Evolutionary conservation across 92 coral and sea anemone species (phyloP).

Genomic region (Phenganax subtilis): DNA sequence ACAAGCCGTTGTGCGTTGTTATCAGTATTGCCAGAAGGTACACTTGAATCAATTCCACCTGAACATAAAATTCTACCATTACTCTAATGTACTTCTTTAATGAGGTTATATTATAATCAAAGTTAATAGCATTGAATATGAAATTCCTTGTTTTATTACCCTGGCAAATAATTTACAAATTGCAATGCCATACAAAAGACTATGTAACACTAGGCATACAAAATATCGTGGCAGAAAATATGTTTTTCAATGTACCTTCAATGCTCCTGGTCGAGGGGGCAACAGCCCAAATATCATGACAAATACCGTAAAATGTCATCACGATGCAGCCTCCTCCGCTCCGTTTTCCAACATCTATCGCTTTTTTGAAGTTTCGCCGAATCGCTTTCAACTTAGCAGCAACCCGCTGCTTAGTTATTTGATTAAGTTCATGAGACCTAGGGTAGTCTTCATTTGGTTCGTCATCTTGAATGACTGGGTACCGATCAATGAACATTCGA

Average conservation of each 20-base stretch:
- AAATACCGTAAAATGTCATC: not conserved
- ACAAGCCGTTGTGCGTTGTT: not conserved
- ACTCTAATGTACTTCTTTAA: no score
- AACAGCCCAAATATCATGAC: not conserved
- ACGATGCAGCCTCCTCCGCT: not conserved
- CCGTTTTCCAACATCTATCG: not conserved
- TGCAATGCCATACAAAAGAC: not conserved
- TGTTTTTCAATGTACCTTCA: not conserved
- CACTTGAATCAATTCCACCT: constrained; percentile 4
- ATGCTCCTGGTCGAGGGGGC: constrained; percentile 6
- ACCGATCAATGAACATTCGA: not conserved
- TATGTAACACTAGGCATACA: not conserved
- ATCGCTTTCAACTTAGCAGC: not conserved
- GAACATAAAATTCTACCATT: not conserved
- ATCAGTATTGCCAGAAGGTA: not conserved
- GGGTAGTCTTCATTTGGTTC: not conserved
- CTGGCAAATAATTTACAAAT: not conserved
- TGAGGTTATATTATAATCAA: no score
- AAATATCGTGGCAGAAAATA: not conserved
- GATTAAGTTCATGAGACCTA: not conserved
- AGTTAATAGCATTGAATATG: no score
- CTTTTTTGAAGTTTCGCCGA: not conserved
- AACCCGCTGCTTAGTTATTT: not conserved
- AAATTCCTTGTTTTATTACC: no score
- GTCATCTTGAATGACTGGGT: not conserved